Conservation (phyloP, 2,113 vertebrate species). For the Apeltes quadracus region DNA sequence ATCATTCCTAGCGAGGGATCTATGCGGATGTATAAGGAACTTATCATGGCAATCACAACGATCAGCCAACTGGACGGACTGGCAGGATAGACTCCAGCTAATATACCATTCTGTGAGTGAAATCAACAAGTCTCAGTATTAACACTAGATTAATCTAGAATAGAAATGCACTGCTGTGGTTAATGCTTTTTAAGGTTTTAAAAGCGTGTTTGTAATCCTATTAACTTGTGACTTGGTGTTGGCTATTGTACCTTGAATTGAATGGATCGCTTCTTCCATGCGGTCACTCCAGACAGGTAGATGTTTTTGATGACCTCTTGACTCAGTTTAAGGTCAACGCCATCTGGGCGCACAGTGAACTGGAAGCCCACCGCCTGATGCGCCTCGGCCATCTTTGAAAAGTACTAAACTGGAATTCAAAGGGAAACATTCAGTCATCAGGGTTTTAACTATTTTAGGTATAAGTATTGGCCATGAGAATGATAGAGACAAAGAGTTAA, state of each 20-base stretch:
- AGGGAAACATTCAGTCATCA: not conserved
- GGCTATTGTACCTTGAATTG: constrained; percentile 85
- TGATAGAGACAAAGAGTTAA: not conserved
- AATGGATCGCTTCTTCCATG: constrained; percentile 91
- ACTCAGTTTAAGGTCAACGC: constrained; percentile 89
- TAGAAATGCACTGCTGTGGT: not conserved
- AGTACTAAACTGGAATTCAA: constrained; percentile 4
- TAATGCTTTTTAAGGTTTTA: not conserved
- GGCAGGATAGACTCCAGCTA: constrained; percentile 93
- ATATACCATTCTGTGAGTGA: constrained; percentile 86
- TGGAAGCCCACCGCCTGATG: constrained; percentile 98
- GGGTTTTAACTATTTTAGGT: not conserved
- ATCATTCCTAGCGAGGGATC: constrained; percentile 90
- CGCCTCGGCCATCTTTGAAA: constrained; percentile 88
- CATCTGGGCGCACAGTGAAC: constrained; percentile 94
- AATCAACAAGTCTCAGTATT: not conserved
- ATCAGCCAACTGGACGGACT: constrained; percentile 94
- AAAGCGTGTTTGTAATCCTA: not conserved
- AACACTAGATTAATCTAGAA: not conserved
- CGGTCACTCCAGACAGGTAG: constrained; percentile 86
- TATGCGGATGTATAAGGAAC: constrained; percentile 85
- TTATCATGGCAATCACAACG: constrained; percentile 86
- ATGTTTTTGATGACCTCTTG: constrained; percentile 90
- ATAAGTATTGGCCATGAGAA: not conserved
- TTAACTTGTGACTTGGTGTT: not conserved